Evolutionary conservation across 1,140 invertebrate species (phyloP), one percentile per base, ranked within the genome.

Genomic region (Drosophila persimilis): DNA sequence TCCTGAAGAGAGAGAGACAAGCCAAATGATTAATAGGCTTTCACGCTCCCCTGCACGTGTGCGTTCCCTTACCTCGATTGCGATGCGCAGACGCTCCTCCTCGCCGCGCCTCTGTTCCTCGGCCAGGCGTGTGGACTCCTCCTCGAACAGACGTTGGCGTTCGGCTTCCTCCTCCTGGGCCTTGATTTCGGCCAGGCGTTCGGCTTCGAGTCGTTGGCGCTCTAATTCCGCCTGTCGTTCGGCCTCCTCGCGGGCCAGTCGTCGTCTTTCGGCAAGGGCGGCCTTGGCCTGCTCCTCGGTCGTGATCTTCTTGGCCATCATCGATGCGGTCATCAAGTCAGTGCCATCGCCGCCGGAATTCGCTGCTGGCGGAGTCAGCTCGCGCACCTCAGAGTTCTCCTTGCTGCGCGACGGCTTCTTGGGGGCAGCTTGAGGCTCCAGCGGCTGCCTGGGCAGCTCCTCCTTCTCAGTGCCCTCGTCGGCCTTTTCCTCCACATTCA

Each of bases 231-330:
- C 96, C 93, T 97, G 95, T 63, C 95, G 92, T 93, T 97, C 97
- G 46, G 96, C 95, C 91, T 97, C 96, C 92, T 97, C 96, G 41
- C 97, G 92, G 29, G 96, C 96, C 46, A 97, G 92, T 70, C 96
- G 92, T 78, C 97, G 92, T 76, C 96, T 94, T 93, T 97, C 97
- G 5, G 97, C 97, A 44, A 98, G 92, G 35, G 96, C 96, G 26
- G 96, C 96, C 92, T 97, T 97, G 15, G 97, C 97, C 92, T 97
- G 95, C 92, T 97, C 96, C 92, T 97, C 97, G 1, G 96, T 97
- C 6, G 95, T 96, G 70, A 97, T 97, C 50, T 91, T 90, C 46
- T 70, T 84, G 1, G 94, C 94, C 70, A 95, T 95, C 94, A 96
- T 95, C 6, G 95, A 96, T 56, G 90, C 85, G 6, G 89, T 90